Percentiles rank a stretch among this genome's conserved stretches.
These are phyloP conservation scores for Melospiza melodia DNA, from an alignment of 2,113 vertebrate species.

Conservation along the genomic window DNA sequence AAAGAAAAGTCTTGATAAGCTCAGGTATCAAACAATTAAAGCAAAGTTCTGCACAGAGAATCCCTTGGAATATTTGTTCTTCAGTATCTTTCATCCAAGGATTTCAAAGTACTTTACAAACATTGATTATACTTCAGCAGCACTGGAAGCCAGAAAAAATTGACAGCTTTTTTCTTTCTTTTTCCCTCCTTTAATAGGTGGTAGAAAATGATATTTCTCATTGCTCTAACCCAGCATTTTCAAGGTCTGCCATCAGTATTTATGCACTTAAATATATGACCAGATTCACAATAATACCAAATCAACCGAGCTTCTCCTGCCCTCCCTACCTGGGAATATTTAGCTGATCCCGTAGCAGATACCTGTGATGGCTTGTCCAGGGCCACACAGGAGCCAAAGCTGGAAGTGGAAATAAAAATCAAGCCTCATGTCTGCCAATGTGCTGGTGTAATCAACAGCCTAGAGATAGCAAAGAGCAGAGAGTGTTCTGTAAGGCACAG, in stretches of 20 bases:
- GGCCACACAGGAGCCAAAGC: background rate
- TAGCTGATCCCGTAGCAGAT: background rate
- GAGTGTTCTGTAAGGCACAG: background rate
- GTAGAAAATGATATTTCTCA: background rate
- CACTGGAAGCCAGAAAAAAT: background rate
- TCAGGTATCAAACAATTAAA: constrained; percentile 30
- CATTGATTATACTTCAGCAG: constrained; percentile 26
- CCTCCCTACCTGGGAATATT: background rate
- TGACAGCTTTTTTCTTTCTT: background rate
- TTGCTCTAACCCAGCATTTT: background rate
- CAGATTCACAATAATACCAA: background rate
- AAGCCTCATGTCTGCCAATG: background rate
- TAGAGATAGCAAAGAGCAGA: background rate
- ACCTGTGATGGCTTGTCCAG: background rate
- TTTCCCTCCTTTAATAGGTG: background rate
- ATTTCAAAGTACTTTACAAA: constrained; percentile 44
- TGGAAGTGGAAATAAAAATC: background rate
- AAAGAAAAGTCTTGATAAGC: background rate
- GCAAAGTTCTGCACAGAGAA: background rate
- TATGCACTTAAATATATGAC: background rate
- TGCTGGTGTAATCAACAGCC: background rate
- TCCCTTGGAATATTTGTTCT: constrained; percentile 7
- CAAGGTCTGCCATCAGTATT: background rate
- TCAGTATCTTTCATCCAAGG: constrained; percentile 6
- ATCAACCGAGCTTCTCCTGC: background rate